These are phyloP conservation scores for Melanerpes aurifrons DNA, from an alignment of 2,113 vertebrate species.

Conservation along the genomic window DNA sequence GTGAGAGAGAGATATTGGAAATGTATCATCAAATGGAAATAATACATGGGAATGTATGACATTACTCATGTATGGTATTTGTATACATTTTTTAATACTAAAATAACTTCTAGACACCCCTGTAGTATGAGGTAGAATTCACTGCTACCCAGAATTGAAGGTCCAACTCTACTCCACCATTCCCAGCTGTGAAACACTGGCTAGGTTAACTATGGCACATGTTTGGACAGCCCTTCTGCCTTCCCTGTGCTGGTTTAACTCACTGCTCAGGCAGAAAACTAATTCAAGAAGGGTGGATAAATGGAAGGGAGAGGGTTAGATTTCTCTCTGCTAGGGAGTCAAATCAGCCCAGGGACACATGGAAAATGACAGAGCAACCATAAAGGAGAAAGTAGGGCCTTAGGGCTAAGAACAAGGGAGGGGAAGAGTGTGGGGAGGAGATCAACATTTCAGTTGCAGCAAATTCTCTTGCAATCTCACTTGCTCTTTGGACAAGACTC, in stretches of 20 bases:
- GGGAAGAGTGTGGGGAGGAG: not conserved
- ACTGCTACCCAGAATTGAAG: not conserved
- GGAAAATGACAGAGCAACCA: not conserved
- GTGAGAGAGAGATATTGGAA: not conserved
- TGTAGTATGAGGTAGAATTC: not conserved
- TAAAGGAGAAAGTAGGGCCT: conserved; percentile 1
- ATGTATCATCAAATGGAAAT: not conserved
- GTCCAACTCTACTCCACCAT: not conserved
- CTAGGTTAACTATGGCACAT: not conserved
- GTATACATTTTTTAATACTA: not conserved
- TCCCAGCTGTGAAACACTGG: not conserved
- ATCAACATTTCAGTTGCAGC: not conserved
- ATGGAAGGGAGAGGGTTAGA: not conserved
- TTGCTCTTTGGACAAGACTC: not conserved
- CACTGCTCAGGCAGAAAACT: not conserved
- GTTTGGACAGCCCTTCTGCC: not conserved
- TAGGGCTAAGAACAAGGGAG: not conserved
- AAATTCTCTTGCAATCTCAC: not conserved
- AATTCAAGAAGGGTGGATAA: not conserved
- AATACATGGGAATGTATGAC: not conserved
- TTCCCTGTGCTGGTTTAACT: not conserved
- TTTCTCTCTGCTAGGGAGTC: not conserved
- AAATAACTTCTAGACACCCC: not conserved
- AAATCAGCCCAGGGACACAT: not conserved
- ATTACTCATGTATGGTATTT: not conserved